Evolutionary conservation across 1,140 invertebrate species (phyloP), one percentile per base, ranked within the genome.

Genomic region (Drosophila varians): DNA sequence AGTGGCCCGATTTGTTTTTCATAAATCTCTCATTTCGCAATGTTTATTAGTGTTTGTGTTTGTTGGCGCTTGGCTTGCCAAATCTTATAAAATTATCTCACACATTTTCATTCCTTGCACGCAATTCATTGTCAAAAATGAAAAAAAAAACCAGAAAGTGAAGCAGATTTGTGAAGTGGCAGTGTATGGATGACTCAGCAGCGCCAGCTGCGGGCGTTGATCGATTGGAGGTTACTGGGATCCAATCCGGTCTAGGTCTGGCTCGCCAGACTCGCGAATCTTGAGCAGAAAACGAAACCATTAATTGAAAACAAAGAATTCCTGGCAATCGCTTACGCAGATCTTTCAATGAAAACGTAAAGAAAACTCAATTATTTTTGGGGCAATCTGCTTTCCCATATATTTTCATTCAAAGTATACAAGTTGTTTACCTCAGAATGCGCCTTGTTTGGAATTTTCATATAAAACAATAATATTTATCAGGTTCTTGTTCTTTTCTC

Each of bases 81-180:
- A 66, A 68, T 66, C 64, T 68, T 68, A 66, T 61, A 68, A 46
- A 66, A 68, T 66, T 66, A 68, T 68, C 61, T 66, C 64, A 66
- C 38, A 66, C 64, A 68, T 68, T 66, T 66, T 66, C 62, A 66
- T 66, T 64, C 62, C 62, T 25, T 31, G 62, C 62, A 66, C 62
- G 62, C 62, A 65, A 65, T 62, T 42, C 60, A 61, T 42, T 16
- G 31, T 31, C 43, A 38, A 62, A 48, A 62, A 40, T 46, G 4
- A 36, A 25, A 51, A 36, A 14, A 53, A 42, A 45, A 31, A 54
- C 14, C n/a, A 16, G 36, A 62, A 47, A 64, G 28, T 61, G 28
- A 61, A 61, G 47, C 60, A 53, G 62, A 66, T 65, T 66, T 65
- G 46, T 19, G 26, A 18, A 42, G 49, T 45, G 38, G 57, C 23